Conservation (phyloP, 2,888 invertebrate species). For the Ennomos erosarius region DNA sequence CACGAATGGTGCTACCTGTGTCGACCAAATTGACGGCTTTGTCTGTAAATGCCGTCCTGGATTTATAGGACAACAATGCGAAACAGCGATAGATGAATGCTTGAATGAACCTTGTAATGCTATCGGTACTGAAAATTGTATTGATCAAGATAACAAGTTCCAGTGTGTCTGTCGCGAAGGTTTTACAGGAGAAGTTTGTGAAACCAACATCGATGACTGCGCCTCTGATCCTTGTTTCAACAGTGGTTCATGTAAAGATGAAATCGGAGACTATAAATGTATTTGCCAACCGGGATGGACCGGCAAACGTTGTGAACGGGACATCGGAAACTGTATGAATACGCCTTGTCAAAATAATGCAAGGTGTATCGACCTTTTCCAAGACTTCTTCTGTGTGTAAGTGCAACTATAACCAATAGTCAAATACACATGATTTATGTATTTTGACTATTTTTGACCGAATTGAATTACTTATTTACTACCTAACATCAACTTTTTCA, state of each 20-base stretch:
- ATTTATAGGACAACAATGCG: slow-evolving; percentile 96
- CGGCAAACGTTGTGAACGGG: slow-evolving; percentile 93
- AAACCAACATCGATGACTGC: slow-evolving; percentile 95
- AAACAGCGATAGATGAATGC: slow-evolving; percentile 97
- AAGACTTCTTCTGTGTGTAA: slow-evolving; percentile 96
- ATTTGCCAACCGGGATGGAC: slow-evolving; percentile 94
- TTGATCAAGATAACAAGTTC: slow-evolving; percentile 95
- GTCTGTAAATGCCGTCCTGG: slow-evolving; percentile 97
- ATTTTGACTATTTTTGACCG: too few species aligned
- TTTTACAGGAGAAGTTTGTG: slow-evolving; percentile 93
- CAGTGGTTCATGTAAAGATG: slow-evolving; percentile 95
- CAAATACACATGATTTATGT: too few species aligned
- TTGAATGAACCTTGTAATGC: slow-evolving; percentile 95
- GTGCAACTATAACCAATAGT: slow-evolving; percentile 56
- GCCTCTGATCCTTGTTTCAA: slow-evolving; percentile 93
- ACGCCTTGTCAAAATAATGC: slow-evolving; percentile 97
- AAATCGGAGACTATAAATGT: slow-evolving; percentile 93
- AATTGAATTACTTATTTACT: too few species aligned
- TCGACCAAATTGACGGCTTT: slow-evolving; percentile 95
- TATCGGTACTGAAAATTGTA: slow-evolving; percentile 94
- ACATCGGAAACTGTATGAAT: slow-evolving; percentile 94
- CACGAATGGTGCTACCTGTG: slow-evolving; percentile 95
- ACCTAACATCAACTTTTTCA: too few species aligned
- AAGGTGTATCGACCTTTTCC: slow-evolving; percentile 95
- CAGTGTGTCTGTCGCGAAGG: slow-evolving; percentile 96